Base-by-base conservation (phyloP, 2,888 invertebrate genomes). In the Nudaria mundana region DNA sequence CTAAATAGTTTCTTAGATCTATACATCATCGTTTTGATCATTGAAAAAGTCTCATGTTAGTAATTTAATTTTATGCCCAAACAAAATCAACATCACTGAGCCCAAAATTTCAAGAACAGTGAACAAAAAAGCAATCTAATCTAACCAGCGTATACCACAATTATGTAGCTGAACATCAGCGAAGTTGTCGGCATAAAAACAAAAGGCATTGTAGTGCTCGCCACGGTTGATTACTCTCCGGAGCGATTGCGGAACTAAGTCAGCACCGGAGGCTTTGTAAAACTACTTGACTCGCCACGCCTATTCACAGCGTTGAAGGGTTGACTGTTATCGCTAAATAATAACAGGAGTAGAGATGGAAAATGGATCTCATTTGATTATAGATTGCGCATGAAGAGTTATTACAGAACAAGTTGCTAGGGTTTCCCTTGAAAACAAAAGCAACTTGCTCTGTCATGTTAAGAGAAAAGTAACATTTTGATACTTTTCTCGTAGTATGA, bases 221-320 rank as follows among this genome's bases (percentile, higher is more conserved):
- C 59, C 44, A 51, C 63, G 63, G 58, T 63, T 71, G 70, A 71
- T 70, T 67, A 69, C 64, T 59, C 68, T 71, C 67, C 45, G 59
- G 55, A 67, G 71, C 71, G 53, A 35, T 46, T 37, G 50, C 51
- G 53, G 49, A 61, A 46, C 64, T 52, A 59, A 56, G 55, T 63
- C 61, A 49, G 44, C 49, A 50, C 47, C 30, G 44, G 46, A 54
- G 41, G 51, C 54, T 43, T 43, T 37, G 33, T 40, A 37, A 11
- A 23, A 56, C 47, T 53, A 56, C 62, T 62, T 68, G 52, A 54
- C 47, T 56, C 26, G 51, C 24, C 42, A 38, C 37, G 37, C 48
- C 45, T 45, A 32, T 38, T 31, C 45, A 36, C 50, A 50, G 14
- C 35, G 41, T 38, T 45, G 24, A 25, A 48, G 40, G 34, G 40